Evolutionary conservation across 2,113 vertebrate species (phyloP).

Genomic region (Eurystomus gularis): DNA sequence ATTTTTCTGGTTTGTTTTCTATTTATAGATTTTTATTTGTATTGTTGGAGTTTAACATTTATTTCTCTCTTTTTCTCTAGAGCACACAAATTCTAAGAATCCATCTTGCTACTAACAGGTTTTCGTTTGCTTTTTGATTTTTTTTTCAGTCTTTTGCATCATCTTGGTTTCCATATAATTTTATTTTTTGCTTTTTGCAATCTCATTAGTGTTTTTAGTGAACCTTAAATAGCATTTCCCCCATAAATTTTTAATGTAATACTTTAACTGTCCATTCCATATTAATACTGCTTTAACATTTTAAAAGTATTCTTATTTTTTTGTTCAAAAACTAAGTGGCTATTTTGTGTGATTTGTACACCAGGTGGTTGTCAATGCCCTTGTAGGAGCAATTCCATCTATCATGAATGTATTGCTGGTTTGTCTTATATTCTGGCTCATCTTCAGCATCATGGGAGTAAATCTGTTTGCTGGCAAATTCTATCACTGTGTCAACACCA

Average conservation of each 20-base stretch:
- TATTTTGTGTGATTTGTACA: conserved; percentile 30
- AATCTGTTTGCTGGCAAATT: conserved; percentile 96
- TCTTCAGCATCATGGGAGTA: conserved; percentile 99
- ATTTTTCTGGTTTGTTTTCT: conserved; percentile 40
- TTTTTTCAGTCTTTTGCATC: conserved; percentile 50
- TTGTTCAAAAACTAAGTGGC: not conserved
- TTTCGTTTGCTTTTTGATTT: conserved; percentile 77
- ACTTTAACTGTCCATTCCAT: not conserved
- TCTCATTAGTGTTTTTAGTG: not conserved
- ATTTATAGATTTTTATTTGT: conserved; percentile 63
- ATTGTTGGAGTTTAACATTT: conserved; percentile 76
- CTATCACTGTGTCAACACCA: conserved; percentile 82
- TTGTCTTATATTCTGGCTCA: conserved; percentile 99
- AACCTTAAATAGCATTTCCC: not conserved
- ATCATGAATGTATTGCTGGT: conserved; percentile 98
- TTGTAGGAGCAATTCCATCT: conserved; percentile 95
- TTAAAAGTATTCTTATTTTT: not conserved
- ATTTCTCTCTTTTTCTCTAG: conserved; percentile 76
- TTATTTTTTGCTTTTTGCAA: conserved; percentile 41
- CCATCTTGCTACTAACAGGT: conserved; percentile 86
- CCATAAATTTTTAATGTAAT: not conserved
- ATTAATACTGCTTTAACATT: not conserved
- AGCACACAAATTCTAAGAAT: conserved; percentile 85
- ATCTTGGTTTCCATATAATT: conserved; percentile 33
- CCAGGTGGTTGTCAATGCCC: conserved; percentile 97